Base-by-base conservation (phyloP, 2,888 invertebrate genomes). In the Saturnia japonica region DNA sequence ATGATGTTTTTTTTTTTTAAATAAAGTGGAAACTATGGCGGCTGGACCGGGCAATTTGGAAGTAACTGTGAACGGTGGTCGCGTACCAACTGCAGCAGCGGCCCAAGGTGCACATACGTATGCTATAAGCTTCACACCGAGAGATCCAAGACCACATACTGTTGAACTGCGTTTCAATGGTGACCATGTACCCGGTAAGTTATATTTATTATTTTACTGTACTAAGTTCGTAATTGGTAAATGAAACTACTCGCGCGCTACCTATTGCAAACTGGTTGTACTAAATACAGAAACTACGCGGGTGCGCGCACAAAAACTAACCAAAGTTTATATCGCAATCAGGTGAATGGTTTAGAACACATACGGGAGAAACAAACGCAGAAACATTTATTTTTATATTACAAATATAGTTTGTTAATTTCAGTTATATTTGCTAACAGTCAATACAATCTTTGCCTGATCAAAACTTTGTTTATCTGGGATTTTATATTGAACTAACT, bases 1-100 rank as follows among this genome's bases (percentile, higher is more conserved):
- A 34, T 2, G 2, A 34, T 4, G 2, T 34, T 34, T 34, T 34
- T 34, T 34, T 34, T 67, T 51, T 67, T 67, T 40, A 70, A 72
- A 16, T 70, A 16, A 83, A 97, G 98, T 99, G 86, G 99, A 99
- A 91, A 99, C 99, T 19, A 98, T 98, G 85, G 98, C 99, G 89
- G 99, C 99, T 7, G 99, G 99, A 25, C 99, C 99, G 0, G 99
- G 99, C 34, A 99, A 99, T 90, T 94, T 99, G 64, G 99, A 99
- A 90, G 99, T 99, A 72, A 99, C 99, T 0, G 99, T 99, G 43
- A 99, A 99, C 85, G 99, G 99, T 11, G 99, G 99, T 0, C 96
- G 98, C 74, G 99, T 99, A 47, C 99, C 99, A 0, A 99, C 99
- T 0, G 98, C 98, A 40, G 99, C 99, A 16, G 98, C 99, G 85